Base-by-base conservation (phyloP, 2,888 invertebrate genomes). In the Seira sanloemensis region DNA sequence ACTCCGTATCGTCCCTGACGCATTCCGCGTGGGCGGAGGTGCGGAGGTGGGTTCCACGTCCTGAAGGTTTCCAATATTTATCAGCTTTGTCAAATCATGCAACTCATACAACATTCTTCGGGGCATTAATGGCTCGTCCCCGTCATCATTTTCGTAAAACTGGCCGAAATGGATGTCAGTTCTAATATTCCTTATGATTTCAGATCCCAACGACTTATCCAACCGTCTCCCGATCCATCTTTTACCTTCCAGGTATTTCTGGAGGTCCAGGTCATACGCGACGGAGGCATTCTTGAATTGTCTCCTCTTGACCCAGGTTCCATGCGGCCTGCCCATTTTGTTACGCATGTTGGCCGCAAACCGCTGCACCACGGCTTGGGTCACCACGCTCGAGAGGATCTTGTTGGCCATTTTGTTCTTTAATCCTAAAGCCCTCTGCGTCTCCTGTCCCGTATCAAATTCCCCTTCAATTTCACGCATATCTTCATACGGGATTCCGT, bases 261-360 rank as follows among this genome's bases (percentile, higher is more conserved):
- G 62, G 7, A 78, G 46, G 0, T 78, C 65, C 9, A 25, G 0
- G 37, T 78, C 78, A 37, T 78, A 71, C 0, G 24, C 65, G 1
- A 78, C 54, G 2, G 78, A 9, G 5, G 7, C 26, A 54, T 16
- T 21, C 1, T n/a, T 21, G 12, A 37, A 4, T 4, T 4, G 37
- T 54, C 23, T 19, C 2, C 23, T 18, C 7, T 18, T 18, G 0
- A 78, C 21, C 78, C 78, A 78, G 2, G 0, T 7, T n/a, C 78
- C 78, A 72, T 78, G 71, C 16, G 78, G 78, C 27, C 65, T 58
- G 7, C 78, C 78, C 18, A 65, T 71, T 0, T 65, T 65, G 27
- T 78, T 65, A 71, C 46, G 46, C 79, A 79, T 73, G n/a, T 79
- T 72, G 2, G 24, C 0, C 24, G 79, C 62, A 54, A 79, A 79